These are phyloP conservation scores for Heterodera filipjevi DNA, from an alignment of 2,888 invertebrate genomes.

Conservation along the genomic window DNA sequence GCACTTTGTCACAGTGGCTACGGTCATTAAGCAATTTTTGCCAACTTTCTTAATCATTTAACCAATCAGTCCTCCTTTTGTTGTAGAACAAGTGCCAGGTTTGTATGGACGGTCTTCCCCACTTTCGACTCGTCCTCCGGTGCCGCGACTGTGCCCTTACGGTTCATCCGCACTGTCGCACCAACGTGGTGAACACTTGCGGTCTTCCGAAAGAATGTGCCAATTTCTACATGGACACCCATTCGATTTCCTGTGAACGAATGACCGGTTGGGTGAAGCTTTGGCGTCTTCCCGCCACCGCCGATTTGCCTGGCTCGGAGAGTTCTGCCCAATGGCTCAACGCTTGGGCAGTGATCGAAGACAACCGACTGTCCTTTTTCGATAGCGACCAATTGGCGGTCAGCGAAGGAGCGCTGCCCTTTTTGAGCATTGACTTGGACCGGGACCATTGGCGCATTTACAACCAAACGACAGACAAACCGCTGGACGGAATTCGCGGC, in stretches of 20 bases:
- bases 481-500: constrained; percentile 10
- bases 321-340: constrained; percentile 34
- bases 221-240: constrained; percentile 44
- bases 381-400: constrained; percentile 48
- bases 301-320: not conserved
- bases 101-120: constrained; percentile 48
- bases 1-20: constrained; percentile 37
- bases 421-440: constrained; percentile 49
- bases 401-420: constrained; percentile 36
- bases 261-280: constrained; percentile 45
- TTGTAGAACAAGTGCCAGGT: constrained; percentile 16
- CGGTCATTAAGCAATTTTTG: constrained; percentile 21
- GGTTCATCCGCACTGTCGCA: constrained; percentile 46
- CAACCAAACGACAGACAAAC: constrained; percentile 39
- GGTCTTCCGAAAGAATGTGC: constrained; percentile 48
- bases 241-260: constrained; percentile 13
- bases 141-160: constrained; percentile 45
- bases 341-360: constrained; percentile 40
- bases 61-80: too few species aligned
- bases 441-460: constrained; percentile 52
- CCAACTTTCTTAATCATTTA: not conserved
- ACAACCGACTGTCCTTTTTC: constrained; percentile 46
- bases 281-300: not conserved
- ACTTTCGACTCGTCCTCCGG: constrained; percentile 35
- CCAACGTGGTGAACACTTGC: constrained; percentile 48